A percentile compares a stretch with the other conserved stretches of the same genome.
Conservation (phyloP, 1,140 invertebrate genomes). For the Popillia japonica region DNA sequence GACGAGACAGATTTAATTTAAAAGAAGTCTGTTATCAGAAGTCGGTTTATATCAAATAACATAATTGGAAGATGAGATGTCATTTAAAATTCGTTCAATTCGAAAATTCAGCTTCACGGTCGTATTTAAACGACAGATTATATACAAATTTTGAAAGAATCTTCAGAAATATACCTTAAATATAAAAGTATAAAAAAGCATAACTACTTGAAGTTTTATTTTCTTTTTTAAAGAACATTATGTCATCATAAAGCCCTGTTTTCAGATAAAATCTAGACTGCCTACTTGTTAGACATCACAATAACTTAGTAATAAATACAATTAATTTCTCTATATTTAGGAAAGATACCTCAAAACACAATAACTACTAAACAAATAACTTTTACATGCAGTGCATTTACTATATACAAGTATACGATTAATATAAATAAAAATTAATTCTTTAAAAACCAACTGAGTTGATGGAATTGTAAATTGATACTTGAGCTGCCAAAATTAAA, state of each 20-base stretch:
- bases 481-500: slow-evolving; percentile 16
- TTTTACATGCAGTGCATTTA: slow-evolving; percentile 14
- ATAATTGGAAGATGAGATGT: too few species aligned
- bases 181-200: slow-evolving; percentile 35
- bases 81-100: not conserved
- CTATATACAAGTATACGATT: slow-evolving; percentile 13
- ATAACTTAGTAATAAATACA: slow-evolving; percentile 30
- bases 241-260: slow-evolving; percentile 23
- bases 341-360: slow-evolving; percentile 8
- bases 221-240: slow-evolving; percentile 15
- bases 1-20: too few species aligned
- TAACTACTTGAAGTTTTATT: slow-evolving; percentile 23
- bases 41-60: too few species aligned
- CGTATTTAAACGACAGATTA: slow-evolving; percentile 7
- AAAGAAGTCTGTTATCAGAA: too few species aligned
- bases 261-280: slow-evolving; percentile 15
- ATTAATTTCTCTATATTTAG: slow-evolving; percentile 21
- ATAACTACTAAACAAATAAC: slow-evolving; percentile 13
- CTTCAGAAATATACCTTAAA: slow-evolving; percentile 22
- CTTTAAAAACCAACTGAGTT: not conserved
- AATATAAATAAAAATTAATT: not conserved
- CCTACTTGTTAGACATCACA: slow-evolving; percentile 25
- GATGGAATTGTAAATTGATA: not conserved
- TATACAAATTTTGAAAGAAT: slow-evolving; percentile 22
- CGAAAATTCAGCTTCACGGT: not conserved